phyloP scores from a whole-genome alignment of 2,888 invertebrate genomes.

The Escarpia spicata region DNA sequence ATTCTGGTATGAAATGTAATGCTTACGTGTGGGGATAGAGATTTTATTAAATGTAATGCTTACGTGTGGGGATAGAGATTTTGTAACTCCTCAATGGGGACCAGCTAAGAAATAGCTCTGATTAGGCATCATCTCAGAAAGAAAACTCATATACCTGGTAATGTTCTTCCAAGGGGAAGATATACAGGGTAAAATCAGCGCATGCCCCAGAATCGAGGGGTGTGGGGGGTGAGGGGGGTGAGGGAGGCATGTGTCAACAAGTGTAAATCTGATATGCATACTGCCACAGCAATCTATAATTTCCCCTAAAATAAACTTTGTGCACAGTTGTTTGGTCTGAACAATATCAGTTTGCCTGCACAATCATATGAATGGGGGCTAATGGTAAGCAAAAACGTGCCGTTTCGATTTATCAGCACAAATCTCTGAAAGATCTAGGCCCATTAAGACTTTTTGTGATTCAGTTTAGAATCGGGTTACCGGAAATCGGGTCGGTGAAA shows the following conservation, averaged over 20 bases:
- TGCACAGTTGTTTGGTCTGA: neutral
- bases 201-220: neutral
- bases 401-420: neutral
- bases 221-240: too few relatives aligned
- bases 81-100: too few relatives aligned
- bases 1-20: neutral
- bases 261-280: neutral
- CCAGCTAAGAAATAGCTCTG: neutral
- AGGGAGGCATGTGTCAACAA: neutral
- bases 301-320: neutral
- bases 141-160: too few relatives aligned
- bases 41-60: too few relatives aligned
- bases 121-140: neutral
- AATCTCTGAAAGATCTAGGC: slow-evolving; percentile 13
- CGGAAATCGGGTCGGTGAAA: slow-evolving; percentile 13
- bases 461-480: neutral
- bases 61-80: too few relatives aligned
- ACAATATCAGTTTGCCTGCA: neutral
- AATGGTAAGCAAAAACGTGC: slow-evolving; percentile 14
- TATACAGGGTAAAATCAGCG: neutral
- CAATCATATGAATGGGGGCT: slow-evolving; percentile 9
- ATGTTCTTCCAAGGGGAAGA: neutral
- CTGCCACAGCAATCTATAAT: neutral
- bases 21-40: too few relatives aligned
- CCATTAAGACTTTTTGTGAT: neutral